phyloP scores from a whole-genome alignment of 2,797 vertebrate genomes.

The Parambassis ranga region DNA sequence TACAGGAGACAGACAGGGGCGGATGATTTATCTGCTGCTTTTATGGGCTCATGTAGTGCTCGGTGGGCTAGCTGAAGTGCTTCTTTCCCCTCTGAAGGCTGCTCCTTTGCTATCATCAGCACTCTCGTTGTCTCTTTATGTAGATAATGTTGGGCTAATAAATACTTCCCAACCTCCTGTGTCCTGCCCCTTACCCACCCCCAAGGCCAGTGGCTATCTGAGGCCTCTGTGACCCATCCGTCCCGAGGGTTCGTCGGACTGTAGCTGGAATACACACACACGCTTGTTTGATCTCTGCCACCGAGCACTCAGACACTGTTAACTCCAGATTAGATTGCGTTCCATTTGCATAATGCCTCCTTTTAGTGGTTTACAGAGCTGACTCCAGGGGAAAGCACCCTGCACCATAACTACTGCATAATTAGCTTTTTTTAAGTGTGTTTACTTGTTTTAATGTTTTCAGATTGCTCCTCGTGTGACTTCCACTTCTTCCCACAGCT shows the following conservation, averaged over 20 bases:
- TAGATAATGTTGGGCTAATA: slow-evolving; percentile 35
- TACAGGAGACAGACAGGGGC: neutral
- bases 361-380: slow-evolving; percentile 32
- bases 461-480: neutral
- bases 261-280: slow-evolving; percentile 31
- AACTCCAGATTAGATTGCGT: slow-evolving; percentile 65
- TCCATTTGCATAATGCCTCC: slow-evolving; percentile 51
- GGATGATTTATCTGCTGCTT: slow-evolving; percentile 47
- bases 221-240: slow-evolving; percentile 40
- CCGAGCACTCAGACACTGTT: slow-evolving; percentile 52
- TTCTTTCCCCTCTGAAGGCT: neutral
- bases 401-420: neutral
- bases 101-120: slow-evolving; percentile 7
- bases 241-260: slow-evolving; percentile 22
- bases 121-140: slow-evolving; percentile 16
- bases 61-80: slow-evolving; percentile 28
- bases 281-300: slow-evolving; percentile 61
- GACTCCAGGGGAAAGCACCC: slow-evolving; percentile 4
- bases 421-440: neutral
- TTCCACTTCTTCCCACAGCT: neutral
- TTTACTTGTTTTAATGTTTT: neutral
- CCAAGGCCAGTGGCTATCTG: slow-evolving; percentile 44
- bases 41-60: slow-evolving; percentile 21
- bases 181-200: slow-evolving; percentile 5
- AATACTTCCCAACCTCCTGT: slow-evolving; percentile 43